phyloP scores from a whole-genome alignment of 2,113 vertebrate species.

The Xiphias gladius region DNA sequence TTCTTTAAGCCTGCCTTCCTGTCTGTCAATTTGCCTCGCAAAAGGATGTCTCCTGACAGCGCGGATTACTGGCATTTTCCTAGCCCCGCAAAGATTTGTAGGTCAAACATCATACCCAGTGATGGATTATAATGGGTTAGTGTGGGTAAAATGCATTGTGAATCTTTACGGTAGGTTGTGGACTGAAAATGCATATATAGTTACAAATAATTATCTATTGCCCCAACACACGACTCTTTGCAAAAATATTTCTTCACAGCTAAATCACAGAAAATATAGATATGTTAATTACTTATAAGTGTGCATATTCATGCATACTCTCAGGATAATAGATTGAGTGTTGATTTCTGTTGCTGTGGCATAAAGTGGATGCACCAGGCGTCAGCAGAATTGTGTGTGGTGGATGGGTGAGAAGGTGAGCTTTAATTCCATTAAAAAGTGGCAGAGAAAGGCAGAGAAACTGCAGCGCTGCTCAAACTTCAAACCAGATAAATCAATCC shows the following conservation, averaged over 20 bases:
- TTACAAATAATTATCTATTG: not conserved
- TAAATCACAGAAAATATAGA: not conserved
- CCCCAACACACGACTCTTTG: not conserved
- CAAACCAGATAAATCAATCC: slow-evolving; percentile 47
- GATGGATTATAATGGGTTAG: slow-evolving; percentile 46
- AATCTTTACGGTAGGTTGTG: slow-evolving; percentile 6
- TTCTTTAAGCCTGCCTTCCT: slow-evolving; percentile 25
- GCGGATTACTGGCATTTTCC: slow-evolving; percentile 56
- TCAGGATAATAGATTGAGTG: slow-evolving; percentile 12
- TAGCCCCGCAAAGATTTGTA: slow-evolving; percentile 21
- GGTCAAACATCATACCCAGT: slow-evolving; percentile 15
- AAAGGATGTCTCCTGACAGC: slow-evolving; percentile 40
- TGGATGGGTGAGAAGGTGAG: slow-evolving; percentile 29
- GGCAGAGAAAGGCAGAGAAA: slow-evolving; percentile 48
- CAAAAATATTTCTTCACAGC: not conserved
- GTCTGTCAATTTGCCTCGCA: slow-evolving; percentile 44
- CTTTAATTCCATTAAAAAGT: slow-evolving; percentile 68
- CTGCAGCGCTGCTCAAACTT: slow-evolving; percentile 62
- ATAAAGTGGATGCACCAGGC: slow-evolving; percentile 31
- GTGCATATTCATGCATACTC: slow-evolving; percentile 23
- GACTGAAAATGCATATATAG: not conserved
- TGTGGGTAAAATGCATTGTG: slow-evolving; percentile 18
- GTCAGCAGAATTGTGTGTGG: slow-evolving; percentile 61
- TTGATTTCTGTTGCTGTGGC: slow-evolving; percentile 47
- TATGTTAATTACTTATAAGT: slow-evolving; percentile 4